Evolutionary conservation across 2,113 vertebrate genomes (phyloP).

Genomic region (Stigmatopora nigra): DNA sequence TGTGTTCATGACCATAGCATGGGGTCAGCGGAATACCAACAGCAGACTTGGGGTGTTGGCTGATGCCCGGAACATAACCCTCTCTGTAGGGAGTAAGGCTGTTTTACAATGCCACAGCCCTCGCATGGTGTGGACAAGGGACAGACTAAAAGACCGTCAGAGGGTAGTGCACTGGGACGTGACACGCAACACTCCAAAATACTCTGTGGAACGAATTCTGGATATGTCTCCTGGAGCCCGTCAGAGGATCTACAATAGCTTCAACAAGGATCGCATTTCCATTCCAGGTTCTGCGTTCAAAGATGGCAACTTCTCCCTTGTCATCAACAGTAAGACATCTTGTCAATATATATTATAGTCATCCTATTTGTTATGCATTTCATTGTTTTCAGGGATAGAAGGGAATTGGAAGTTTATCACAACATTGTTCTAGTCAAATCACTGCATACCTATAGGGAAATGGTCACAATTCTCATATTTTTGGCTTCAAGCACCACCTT

Average conservation of each 20-base stretch:
- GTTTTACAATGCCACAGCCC: slow-evolving; percentile 82
- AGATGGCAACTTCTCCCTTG: slow-evolving; percentile 91
- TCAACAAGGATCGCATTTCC: slow-evolving; percentile 77
- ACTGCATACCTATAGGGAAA: too few species aligned
- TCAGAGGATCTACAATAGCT: slow-evolving; percentile 80
- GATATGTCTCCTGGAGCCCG: slow-evolving; percentile 87
- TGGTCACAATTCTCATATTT: too few species aligned
- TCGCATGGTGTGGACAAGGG: slow-evolving; percentile 87
- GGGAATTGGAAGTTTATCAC: not conserved
- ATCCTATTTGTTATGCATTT: not conserved
- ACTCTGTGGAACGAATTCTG: slow-evolving; percentile 71
- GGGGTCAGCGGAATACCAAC: slow-evolving; percentile 54
- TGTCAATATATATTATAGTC: not conserved
- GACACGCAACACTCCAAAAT: slow-evolving; percentile 61
- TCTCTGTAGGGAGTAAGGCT: slow-evolving; percentile 63
- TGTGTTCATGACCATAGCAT: slow-evolving; percentile 44
- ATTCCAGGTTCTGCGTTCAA: slow-evolving; percentile 76
- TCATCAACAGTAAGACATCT: slow-evolving; percentile 66
- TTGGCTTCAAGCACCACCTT: not conserved
- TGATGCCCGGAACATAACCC: slow-evolving; percentile 74
- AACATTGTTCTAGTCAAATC: too few species aligned
- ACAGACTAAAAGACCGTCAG: slow-evolving; percentile 85
- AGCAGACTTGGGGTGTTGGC: slow-evolving; percentile 67
- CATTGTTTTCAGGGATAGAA: not conserved
- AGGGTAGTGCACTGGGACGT: slow-evolving; percentile 94